A percentile compares a stretch with the other conserved stretches of the same genome.
Conservation (phyloP, 2,888 invertebrate species). For the Sipha maydis region DNA sequence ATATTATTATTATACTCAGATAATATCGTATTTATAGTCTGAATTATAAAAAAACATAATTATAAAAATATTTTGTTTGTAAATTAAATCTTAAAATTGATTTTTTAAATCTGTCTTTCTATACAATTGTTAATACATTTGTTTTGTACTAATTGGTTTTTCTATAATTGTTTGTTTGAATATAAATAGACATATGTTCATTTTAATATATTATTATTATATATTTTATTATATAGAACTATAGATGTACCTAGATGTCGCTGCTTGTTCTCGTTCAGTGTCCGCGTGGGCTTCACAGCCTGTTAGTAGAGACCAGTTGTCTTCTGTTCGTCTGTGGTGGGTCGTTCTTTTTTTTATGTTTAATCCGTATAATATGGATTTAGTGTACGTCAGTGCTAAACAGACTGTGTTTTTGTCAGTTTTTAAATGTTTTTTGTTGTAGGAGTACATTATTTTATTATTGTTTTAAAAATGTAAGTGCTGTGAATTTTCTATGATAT, state of each 20-base stretch:
- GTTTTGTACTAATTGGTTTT: no score
- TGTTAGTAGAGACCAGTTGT: slow-evolving; percentile 22
- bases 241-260: slow-evolving; percentile 44
- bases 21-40: background rate
- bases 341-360: slow-evolving; percentile 13
- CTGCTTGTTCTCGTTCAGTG: slow-evolving; percentile 32
- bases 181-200: background rate
- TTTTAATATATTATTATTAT: background rate
- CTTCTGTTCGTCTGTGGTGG: slow-evolving; percentile 30
- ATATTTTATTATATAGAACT: background rate
- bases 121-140: no score
- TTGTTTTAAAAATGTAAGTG: slow-evolving; percentile 37
- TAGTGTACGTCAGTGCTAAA: background rate
- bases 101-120: no score
- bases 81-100: no score
- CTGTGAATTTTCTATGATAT: background rate
- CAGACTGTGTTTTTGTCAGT: background rate
- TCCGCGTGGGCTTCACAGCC: slow-evolving; percentile 45
- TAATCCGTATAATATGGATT: background rate
- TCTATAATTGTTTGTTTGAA: background rate
- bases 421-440: background rate
- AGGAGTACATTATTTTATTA: slow-evolving; percentile 7
- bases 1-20: background rate
- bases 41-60: background rate
- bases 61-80: no score